Percentiles rank a stretch among this genome's conserved stretches.
Conservation (phyloP, 2,797 vertebrate species). For the Moxostoma hubbsi region DNA sequence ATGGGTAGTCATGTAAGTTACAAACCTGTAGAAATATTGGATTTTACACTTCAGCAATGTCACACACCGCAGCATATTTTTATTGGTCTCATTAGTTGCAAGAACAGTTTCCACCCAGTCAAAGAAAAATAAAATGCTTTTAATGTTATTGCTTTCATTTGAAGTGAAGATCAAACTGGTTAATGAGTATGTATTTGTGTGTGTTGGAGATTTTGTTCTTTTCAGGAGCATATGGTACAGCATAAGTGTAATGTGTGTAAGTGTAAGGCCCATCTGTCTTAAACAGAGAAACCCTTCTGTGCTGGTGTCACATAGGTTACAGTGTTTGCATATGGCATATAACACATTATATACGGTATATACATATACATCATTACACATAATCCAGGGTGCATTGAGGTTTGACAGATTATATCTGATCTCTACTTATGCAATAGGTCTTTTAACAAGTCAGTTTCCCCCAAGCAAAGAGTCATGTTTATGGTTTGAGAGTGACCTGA, state of each 20-base stretch:
- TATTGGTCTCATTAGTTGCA: conserved; percentile 67
- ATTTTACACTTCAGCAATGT: background rate
- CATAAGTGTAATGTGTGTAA: conserved; percentile 43
- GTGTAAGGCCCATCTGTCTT: conserved; percentile 73
- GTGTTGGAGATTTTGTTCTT: conserved; percentile 51
- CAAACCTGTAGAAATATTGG: background rate
- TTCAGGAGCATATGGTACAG: conserved; percentile 68
- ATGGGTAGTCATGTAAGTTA: background rate
- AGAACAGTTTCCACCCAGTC: conserved; percentile 54
- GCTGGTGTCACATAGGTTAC: conserved; percentile 36
- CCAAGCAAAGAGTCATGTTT: background rate
- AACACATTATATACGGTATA: background rate
- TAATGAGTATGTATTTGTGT: conserved; percentile 39
- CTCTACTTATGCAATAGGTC: background rate
- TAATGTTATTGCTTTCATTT: conserved; percentile 57
- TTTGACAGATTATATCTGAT: background rate
- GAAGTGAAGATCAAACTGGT: conserved; percentile 45
- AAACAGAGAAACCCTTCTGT: conserved; percentile 58
- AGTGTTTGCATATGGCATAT: conserved; percentile 15
- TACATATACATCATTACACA: conserved; percentile 5
- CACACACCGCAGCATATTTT: conserved; percentile 55
- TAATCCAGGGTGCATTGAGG: background rate
- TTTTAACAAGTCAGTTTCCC: background rate
- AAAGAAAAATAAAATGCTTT: conserved; percentile 39
- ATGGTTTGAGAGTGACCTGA: conserved; percentile 13